Evolutionary conservation across 2,888 invertebrate genomes (phyloP), one percentile per base, ranked within the genome.

Genomic region (Pasiphila rectangulata): DNA sequence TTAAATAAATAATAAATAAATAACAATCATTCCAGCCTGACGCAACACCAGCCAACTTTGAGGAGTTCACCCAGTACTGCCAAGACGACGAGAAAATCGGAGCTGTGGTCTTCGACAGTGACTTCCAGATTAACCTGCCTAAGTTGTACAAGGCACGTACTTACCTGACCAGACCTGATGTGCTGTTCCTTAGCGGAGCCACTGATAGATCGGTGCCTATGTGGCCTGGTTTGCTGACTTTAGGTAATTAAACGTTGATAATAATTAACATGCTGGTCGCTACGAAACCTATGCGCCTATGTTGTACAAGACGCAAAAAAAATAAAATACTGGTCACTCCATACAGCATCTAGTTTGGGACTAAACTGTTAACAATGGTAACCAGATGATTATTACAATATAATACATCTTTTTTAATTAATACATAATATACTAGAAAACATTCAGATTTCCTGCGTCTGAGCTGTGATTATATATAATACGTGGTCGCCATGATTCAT

Each of bases 91-190:
- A 70, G 1, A 82, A 85, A 15, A 77, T 91, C 0, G 90, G 91
- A 9, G 91, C 91, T 0, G 90, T 92, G n/a, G 79, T 91, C 0
- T 69, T 90, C 12, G 91, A 91, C 63, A 80, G 89, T 29, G 90
- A 91, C 56, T 71, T 84, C 30, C 82, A 79, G 57, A 65, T 88
- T 3, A 91, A 88, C 57, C 75, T 90, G 53, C 69, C 85, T 0
- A 90, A 90, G 64, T 39, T 92, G 27, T 83, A 89, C 56, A 85
- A 78, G 63, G 88, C 90, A 0, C 59, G 79, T 4, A 72, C 83
- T 0, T 90, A 90, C 54, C 65, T 92, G 13, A 64, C 63, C 41
- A 75, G 88, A 29, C 76, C 84, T 0, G 90, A 91, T 6, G 90
- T 91, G 1, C 41, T 88, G 10, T 91, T 86, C 59, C 54, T 92